These are phyloP conservation scores for Bombus vancouverensis DNA, from an alignment of 1,140 invertebrate genomes.

Conservation along the genomic window DNA sequence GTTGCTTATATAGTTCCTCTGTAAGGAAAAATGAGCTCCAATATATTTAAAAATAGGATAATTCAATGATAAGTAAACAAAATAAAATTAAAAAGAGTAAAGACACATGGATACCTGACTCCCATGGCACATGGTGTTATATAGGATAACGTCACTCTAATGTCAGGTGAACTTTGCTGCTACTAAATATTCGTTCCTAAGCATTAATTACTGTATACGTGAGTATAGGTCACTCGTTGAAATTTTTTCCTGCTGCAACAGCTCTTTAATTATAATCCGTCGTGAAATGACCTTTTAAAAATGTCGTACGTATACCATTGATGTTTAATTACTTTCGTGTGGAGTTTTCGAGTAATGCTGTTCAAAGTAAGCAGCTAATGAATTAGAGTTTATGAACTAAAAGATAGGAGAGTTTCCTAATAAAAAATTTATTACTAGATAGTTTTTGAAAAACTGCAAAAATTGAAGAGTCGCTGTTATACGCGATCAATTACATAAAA, in stretches of 20 bases:
- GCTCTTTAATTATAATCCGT: background rate
- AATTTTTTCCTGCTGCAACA: too few species aligned
- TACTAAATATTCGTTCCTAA: too few species aligned
- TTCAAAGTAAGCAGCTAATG: background rate
- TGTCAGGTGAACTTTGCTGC: background rate
- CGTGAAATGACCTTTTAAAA: background rate
- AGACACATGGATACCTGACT: too few species aligned
- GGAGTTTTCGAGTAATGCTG: background rate
- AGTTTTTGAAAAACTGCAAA: too few species aligned
- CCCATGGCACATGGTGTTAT: too few species aligned
- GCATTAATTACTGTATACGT: background rate
- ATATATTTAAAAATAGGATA: too few species aligned
- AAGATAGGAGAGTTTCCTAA: background rate
- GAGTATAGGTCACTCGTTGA: background rate
- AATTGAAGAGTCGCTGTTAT: too few species aligned
- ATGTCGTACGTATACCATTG: background rate
- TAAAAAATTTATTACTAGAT: background rate
- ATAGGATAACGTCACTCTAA: background rate
- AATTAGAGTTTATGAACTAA: background rate
- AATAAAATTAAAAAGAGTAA: background rate
- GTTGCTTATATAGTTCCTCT: too few species aligned
- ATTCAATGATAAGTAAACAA: too few species aligned
- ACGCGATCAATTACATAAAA: too few species aligned
- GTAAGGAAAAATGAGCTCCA: too few species aligned
- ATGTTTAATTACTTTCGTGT: background rate